Percentiles rank a stretch among this genome's conserved stretches.
Conservation (phyloP, 2,113 vertebrate species). For the Misgurnus mizolepis region DNA sequence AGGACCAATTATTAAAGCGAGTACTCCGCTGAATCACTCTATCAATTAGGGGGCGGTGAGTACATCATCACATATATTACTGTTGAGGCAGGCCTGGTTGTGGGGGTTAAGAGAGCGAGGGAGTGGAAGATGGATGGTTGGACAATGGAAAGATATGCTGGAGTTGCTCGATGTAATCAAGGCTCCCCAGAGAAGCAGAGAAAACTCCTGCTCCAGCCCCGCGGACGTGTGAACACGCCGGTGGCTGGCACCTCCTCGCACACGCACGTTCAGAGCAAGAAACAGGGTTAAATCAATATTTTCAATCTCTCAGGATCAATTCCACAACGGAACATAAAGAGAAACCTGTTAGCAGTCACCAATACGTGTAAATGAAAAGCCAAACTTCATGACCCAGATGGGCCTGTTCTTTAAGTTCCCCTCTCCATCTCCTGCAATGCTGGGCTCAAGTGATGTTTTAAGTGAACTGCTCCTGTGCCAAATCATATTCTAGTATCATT, state of each 20-base stretch:
- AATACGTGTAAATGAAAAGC: conserved; percentile 96
- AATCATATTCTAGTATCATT: not conserved
- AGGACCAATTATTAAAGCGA: conserved; percentile 95
- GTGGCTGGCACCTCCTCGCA: conserved; percentile 84
- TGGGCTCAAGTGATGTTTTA: conserved; percentile 24
- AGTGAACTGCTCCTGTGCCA: conserved; percentile 21
- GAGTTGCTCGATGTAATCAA: conserved; percentile 91
- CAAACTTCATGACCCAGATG: conserved; percentile 82
- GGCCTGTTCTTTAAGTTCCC: conserved; percentile 62
- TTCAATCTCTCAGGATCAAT: conserved; percentile 99
- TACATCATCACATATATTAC: conserved; percentile 98
- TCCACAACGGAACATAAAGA: conserved; percentile 89
- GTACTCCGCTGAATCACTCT: conserved; percentile 93
- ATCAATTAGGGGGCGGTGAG: conserved; percentile 97
- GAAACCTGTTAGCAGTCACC: conserved; percentile 90
- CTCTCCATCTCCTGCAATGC: conserved; percentile 27
- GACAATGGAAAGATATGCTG: conserved; percentile 81
- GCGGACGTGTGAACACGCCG: conserved; percentile 88
- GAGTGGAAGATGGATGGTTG: conserved; percentile 67
- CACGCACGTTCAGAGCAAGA: conserved; percentile 81
- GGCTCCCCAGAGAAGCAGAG: conserved; percentile 86
- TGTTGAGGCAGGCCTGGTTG: conserved; percentile 85
- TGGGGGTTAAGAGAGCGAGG: conserved; percentile 73
- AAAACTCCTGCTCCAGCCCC: conserved; percentile 81
- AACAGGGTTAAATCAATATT: conserved; percentile 98